Evolutionary conservation across 2,888 invertebrate species (phyloP), one percentile per base, ranked within the genome.

Genomic region (Autographa gamma): DNA sequence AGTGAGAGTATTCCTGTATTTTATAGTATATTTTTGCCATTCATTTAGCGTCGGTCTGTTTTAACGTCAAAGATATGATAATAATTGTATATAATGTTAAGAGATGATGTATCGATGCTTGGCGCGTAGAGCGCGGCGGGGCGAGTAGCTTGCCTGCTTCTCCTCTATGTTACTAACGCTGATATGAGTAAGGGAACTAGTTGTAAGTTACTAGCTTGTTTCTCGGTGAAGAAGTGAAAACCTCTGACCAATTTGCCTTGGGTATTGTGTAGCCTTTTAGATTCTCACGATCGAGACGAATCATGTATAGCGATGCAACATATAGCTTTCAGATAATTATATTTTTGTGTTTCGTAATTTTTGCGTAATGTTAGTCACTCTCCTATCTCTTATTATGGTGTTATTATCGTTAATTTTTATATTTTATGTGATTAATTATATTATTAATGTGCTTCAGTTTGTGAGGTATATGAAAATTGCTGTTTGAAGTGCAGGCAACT

Each of bases 241-340:
- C 92, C 91, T 95, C 93, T 95, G 96, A 96, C 96, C 96, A 96
- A 96, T 94, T 92, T 93, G 95, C 96, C 96, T 96, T 95, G 91
- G 92, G 91, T 94, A 95, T 95, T 95, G 93, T 94, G 95, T 94
- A 95, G 95, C 95, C 90, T 94, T 92, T 92, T 93, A 94, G 93
- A 91, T 85, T 86, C 86, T 92, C 93, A 91, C 90, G 89, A 95
- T 93, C 92, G 92, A 90, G 89, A 93, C 86, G 82, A 93, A 95
- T 94, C 93, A 94, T 95, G 94, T 95, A 92, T 93, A 92, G 93
- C 93, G 91, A 90, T 91, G 93, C 94, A 92, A 92, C 80, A 86
- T 85, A 87, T 91, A 91, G 94, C 93, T 95, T 95, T 90, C 89
- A 88, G 91, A 93, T 90, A 86, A 88, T 92, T 80, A 76, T 85